Percentiles rank a stretch among this genome's conserved stretches.
Conservation (phyloP, 2,888 invertebrate genomes). For the Emmelina monodactyla region DNA sequence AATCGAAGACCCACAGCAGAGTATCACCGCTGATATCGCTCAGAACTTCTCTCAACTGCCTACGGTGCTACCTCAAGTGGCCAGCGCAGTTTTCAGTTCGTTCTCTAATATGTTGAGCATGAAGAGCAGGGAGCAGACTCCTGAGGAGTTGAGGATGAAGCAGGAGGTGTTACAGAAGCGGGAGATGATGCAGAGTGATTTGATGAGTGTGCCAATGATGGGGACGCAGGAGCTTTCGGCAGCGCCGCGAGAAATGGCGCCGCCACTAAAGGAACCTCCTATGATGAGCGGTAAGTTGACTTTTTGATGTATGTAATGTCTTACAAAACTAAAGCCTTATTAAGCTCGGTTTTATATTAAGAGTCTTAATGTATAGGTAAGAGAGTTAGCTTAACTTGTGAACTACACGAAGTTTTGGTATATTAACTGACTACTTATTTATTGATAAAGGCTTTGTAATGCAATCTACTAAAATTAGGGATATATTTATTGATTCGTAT, state of each 20-base stretch:
- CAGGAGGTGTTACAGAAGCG: constrained; percentile 19
- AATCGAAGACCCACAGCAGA: constrained; percentile 29
- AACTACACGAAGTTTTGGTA: no score
- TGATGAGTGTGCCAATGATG: constrained; percentile 18
- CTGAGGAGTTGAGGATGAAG: constrained; percentile 23
- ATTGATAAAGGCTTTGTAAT: no score
- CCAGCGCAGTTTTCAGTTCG: constrained; percentile 71
- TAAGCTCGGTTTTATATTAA: no score
- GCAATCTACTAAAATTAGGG: no score
- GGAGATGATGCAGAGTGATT: constrained; percentile 21
- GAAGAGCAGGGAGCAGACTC: constrained; percentile 43
- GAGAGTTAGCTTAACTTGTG: no score
- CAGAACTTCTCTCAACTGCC: constrained; percentile 66
- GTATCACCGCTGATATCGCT: constrained; percentile 55
- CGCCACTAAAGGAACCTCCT: constrained; percentile 45
- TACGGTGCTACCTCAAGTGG: constrained; percentile 65
- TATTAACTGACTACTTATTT: no score
- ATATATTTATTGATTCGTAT: no score
- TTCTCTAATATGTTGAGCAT: constrained; percentile 61
- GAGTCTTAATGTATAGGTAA: no score
- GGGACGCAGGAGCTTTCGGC: constrained; percentile 30
- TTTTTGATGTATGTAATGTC: no score
- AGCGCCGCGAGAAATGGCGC: constrained; percentile 27
- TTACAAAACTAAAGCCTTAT: no score
- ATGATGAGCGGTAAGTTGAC: constrained; percentile 31